Evolutionary conservation across 2,797 vertebrate species (phyloP).

Genomic region (Falco cherrug): DNA sequence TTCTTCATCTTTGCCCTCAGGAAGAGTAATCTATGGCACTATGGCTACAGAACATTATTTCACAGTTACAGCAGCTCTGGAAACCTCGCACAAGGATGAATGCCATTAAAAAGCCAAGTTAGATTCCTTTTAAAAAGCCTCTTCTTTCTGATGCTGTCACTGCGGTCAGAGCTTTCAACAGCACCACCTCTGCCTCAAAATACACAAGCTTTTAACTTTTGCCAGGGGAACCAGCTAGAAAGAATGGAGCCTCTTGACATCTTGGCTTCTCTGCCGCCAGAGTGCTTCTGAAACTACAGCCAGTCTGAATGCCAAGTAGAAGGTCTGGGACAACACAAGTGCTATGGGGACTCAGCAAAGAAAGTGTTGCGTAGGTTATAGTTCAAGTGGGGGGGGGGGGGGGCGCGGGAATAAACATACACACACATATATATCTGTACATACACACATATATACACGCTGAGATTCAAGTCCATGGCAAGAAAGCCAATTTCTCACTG

Average conservation of each 20-base stretch:
- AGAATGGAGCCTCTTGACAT: background rate
- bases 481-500: background rate
- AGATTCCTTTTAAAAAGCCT: background rate
- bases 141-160: slow-evolving; percentile 39
- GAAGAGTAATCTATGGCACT: slow-evolving; percentile 29
- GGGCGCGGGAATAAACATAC: no score
- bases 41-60: background rate
- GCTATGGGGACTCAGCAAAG: background rate
- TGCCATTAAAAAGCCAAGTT: slow-evolving; percentile 1
- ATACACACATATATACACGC: background rate
- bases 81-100: slow-evolving; percentile 9
- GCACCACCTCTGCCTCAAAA: slow-evolving; percentile 11
- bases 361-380: background rate
- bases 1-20: slow-evolving; percentile 28
- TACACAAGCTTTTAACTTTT: slow-evolving; percentile 43
- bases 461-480: background rate
- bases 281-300: background rate
- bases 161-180: slow-evolving; percentile 31
- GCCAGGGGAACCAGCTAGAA: background rate
- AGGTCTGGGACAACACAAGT: background rate
- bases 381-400: background rate
- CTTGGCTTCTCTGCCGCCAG: background rate
- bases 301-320: background rate
- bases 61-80: background rate
- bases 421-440: background rate